A percentile compares a stretch with the other conserved stretches of the same genome.
phyloP scores from a whole-genome alignment of 2,797 vertebrate genomes.

The Remorina albescens region DNA sequence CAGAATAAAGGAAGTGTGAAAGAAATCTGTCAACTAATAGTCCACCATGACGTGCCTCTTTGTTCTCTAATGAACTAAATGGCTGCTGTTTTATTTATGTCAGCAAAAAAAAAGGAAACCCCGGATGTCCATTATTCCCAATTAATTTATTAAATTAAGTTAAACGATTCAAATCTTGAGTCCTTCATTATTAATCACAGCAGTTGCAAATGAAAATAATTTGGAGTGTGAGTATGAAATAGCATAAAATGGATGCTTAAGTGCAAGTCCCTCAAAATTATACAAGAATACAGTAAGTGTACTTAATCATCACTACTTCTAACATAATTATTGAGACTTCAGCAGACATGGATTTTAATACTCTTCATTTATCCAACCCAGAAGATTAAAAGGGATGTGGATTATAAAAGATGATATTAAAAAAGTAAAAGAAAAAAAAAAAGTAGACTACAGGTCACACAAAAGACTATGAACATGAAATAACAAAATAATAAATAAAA shows the following conservation, averaged over 20 bases:
- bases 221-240: too few relatives aligned
- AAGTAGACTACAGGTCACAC: too few relatives aligned
- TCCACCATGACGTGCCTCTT: conserved; percentile 24
- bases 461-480: too few relatives aligned
- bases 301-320: too few relatives aligned
- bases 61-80: neutral
- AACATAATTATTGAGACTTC: neutral
- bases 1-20: conserved; percentile 31
- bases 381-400: neutral
- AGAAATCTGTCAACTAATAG: conserved; percentile 28
- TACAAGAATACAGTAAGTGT: too few relatives aligned
- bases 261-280: neutral
- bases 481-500: neutral
- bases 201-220: conserved; percentile 1
- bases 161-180: conserved; percentile 22
- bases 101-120: neutral
- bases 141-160: conserved; percentile 11
- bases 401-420: neutral
- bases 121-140: conserved; percentile 11
- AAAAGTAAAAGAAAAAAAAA: too few relatives aligned
- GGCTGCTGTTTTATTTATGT: neutral
- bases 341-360: neutral
- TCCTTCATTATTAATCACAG: conserved; percentile 30
- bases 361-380: neutral
- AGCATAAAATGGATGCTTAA: neutral